Conservation (phyloP, 2,888 invertebrate genomes). For the Poecilobothrus nobilitatus region DNA sequence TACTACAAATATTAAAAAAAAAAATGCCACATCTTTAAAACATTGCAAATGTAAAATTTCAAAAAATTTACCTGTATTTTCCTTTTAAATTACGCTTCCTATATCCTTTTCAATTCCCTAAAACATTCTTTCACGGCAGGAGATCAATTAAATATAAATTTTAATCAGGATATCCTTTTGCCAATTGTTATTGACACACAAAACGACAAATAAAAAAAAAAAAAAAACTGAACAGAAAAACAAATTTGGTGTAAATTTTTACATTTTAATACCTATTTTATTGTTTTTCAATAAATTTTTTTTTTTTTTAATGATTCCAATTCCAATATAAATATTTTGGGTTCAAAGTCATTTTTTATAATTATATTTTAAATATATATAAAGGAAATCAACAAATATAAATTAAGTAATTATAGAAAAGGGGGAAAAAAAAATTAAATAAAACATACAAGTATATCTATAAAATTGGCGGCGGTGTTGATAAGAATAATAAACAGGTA, state of each 20-base stretch:
- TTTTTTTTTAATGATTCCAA: not conserved
- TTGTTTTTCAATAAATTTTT: not conserved
- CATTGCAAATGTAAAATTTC: no score
- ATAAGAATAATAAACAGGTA: no score
- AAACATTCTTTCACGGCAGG: not conserved
- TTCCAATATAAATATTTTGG: not conserved
- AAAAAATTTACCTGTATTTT: no score
- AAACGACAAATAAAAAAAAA: no score
- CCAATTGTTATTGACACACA: not conserved
- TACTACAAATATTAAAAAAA: no score
- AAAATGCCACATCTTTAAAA: no score
- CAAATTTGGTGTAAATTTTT: not conserved
- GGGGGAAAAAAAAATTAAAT: no score
- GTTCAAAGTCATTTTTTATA: not conserved
- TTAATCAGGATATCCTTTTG: constrained; percentile 5
- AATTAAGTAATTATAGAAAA: no score
- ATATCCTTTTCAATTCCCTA: not conserved
- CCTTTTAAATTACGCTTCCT: no score
- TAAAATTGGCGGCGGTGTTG: no score
- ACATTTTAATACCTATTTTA: not conserved
- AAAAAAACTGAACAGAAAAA: no score
- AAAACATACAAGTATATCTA: no score
- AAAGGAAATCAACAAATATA: not conserved
- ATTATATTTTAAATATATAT: not conserved
- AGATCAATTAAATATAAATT: constrained; percentile 1